Evolutionary conservation across 2,888 invertebrate genomes (phyloP).

Genomic region (Agrypnus murinus): DNA sequence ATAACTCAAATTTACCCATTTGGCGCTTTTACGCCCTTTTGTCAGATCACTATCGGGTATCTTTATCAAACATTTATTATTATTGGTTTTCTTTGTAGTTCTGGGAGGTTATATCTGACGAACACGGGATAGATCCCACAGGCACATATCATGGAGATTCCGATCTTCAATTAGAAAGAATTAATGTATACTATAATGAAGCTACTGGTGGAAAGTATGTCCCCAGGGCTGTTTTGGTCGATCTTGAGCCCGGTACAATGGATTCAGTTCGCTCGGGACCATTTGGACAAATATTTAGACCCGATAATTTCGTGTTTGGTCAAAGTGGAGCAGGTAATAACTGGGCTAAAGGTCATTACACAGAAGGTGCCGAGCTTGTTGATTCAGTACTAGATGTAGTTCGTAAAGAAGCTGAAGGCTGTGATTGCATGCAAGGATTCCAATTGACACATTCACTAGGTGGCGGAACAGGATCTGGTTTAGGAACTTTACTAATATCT

Average conservation of each 20-base stretch:
- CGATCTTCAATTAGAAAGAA: conserved; percentile 78
- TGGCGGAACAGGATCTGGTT: conserved; percentile 80
- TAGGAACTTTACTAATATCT: conserved; percentile 97
- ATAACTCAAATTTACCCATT: too few species aligned
- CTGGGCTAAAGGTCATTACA: too few species aligned
- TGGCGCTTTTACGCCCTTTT: too few species aligned
- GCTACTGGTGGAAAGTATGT: conserved; percentile 94
- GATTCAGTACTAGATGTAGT: too few species aligned
- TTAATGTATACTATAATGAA: background rate
- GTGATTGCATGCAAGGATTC: conserved; percentile 95
- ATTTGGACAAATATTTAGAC: too few species aligned
- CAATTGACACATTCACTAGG: conserved; percentile 78
- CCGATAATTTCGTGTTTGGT: conserved; percentile 93
- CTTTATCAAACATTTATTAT: too few species aligned
- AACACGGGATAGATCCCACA: conserved; percentile 85
- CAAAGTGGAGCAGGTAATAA: background rate
- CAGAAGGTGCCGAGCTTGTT: background rate
- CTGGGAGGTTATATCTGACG: conserved; percentile 83
- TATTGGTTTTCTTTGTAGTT: too few species aligned
- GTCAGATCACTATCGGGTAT: too few species aligned
- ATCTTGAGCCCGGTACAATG: conserved; percentile 80
- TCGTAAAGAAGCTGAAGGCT: too few species aligned
- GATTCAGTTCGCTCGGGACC: background rate
- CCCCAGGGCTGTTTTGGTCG: conserved; percentile 93
- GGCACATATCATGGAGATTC: conserved; percentile 93